These are phyloP conservation scores for Dendroctonus valens DNA, from an alignment of 1,140 invertebrate species.

Conservation along the genomic window DNA sequence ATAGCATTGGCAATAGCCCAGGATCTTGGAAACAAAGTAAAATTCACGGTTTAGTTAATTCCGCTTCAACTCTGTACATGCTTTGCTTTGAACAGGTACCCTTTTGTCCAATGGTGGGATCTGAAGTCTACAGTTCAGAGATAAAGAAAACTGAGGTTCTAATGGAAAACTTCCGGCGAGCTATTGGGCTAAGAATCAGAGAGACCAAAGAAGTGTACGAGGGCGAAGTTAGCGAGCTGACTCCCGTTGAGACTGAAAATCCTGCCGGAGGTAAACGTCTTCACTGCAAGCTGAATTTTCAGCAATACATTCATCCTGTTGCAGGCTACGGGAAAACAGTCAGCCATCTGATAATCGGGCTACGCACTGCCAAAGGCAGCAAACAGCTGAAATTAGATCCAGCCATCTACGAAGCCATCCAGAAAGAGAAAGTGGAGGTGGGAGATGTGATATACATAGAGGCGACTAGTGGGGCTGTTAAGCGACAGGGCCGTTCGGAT, in stretches of 20 bases:
- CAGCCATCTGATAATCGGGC: conserved; percentile 93
- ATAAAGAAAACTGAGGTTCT: conserved; percentile 99
- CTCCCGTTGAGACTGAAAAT: conserved; percentile 96
- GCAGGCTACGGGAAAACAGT: conserved; percentile 96
- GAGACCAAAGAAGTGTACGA: conserved; percentile 99
- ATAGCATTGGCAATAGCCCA: conserved; percentile 97
- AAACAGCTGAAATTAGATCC: conserved; percentile 98
- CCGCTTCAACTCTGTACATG: background rate
- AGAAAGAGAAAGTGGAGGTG: conserved; percentile 95
- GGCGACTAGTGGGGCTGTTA: conserved; percentile 95
- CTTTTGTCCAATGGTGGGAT: conserved; percentile 99
- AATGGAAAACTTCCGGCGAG: conserved; percentile 98
- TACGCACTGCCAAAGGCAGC: conserved; percentile 97
- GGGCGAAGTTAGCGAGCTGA: conserved; percentile 98
- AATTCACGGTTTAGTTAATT: background rate
- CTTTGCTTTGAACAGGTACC: conserved; percentile 54
- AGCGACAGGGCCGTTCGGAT: conserved; percentile 96
- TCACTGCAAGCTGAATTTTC: background rate
- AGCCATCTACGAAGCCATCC: conserved; percentile 94
- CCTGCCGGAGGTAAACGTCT: conserved; percentile 76
- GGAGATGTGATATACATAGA: conserved; percentile 99
- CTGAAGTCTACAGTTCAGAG: conserved; percentile 98
- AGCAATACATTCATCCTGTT: conserved; percentile 35
- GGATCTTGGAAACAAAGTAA: conserved; percentile 96
- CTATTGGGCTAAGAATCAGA: conserved; percentile 91